A percentile compares a stretch with the other conserved stretches of the same genome.
phyloP scores from a whole-genome alignment of 2,113 vertebrate genomes.

The Ictidomys tridecemlineatus region DNA sequence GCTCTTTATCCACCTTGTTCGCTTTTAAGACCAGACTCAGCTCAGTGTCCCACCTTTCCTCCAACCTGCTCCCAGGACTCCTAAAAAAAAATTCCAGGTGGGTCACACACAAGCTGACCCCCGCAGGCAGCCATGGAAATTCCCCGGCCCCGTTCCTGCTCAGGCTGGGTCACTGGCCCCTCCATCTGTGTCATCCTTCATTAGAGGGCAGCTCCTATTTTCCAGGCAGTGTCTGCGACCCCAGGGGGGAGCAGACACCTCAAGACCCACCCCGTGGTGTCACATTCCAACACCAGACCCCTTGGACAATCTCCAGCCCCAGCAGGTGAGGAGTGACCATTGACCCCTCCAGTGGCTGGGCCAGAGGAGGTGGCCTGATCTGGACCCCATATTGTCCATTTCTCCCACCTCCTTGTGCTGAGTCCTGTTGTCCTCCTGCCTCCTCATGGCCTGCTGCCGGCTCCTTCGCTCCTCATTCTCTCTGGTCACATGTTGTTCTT shows the following conservation, averaged over 20 bases:
- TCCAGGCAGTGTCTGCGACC: constrained; percentile 76
- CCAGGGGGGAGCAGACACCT: constrained; percentile 80
- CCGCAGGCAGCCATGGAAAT: constrained; percentile 58
- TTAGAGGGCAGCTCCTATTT: constrained; percentile 70
- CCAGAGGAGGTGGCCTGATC: background rate
- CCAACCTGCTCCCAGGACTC: background rate
- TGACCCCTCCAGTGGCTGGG: constrained; percentile 67
- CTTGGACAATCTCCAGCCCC: constrained; percentile 84
- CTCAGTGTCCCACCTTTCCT: background rate
- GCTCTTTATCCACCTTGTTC: background rate
- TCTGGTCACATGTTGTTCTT: background rate
- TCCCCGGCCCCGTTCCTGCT: constrained; percentile 28
- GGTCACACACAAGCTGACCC: background rate
- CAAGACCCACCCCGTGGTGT: constrained; percentile 76
- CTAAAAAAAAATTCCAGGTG: background rate
- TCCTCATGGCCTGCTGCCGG: background rate
- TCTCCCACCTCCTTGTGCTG: background rate
- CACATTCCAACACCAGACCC: constrained; percentile 82
- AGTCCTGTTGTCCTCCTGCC: background rate
- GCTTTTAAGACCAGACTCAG: background rate
- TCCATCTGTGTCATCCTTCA: constrained; percentile 66
- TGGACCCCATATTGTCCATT: background rate
- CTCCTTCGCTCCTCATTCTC: background rate
- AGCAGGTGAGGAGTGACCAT: constrained; percentile 87
- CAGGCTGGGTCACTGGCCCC: constrained; percentile 37